Percentiles rank a stretch among this genome's conserved stretches.
phyloP scores from a whole-genome alignment of 2,888 invertebrate genomes.

The Eristalis intricaria region DNA sequence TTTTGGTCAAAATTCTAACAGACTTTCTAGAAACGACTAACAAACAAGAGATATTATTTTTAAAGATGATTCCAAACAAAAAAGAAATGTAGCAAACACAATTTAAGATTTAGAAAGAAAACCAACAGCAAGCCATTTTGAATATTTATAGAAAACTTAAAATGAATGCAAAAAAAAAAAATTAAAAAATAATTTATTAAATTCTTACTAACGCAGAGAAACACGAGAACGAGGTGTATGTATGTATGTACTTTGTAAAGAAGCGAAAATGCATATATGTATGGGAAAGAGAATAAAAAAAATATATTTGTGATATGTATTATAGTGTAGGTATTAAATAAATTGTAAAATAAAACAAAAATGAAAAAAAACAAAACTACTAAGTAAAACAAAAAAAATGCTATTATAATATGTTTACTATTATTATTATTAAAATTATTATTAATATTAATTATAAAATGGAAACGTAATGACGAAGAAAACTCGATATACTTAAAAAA shows the following conservation, averaged over 20 bases:
- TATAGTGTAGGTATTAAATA: constrained; percentile 73
- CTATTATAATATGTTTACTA: constrained; percentile 71
- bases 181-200: constrained; percentile 45
- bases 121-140: constrained; percentile 60
- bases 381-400: constrained; percentile 65
- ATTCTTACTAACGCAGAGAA: background rate
- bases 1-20: constrained; percentile 63
- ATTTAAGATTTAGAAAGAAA: constrained; percentile 36
- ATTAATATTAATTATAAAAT: constrained; percentile 68
- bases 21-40: constrained; percentile 20
- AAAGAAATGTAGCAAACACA: constrained; percentile 58
- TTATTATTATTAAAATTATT: constrained; percentile 69
- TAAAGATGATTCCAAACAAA: constrained; percentile 10
- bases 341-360: constrained; percentile 67
- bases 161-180: constrained; percentile 27
- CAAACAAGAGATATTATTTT: constrained; percentile 28
- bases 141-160: constrained; percentile 56
- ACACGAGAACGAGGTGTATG: constrained; percentile 32
- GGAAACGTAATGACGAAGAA: constrained; percentile 49
- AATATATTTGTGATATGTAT: constrained; percentile 73
- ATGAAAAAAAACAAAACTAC: constrained; percentile 49
- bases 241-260: constrained; percentile 53
- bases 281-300: constrained; percentile 61
- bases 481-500: constrained; percentile 62
- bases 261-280: constrained; percentile 51